Percentiles rank a stretch among this genome's conserved stretches.
Conservation (phyloP, 2,797 vertebrate species). For the Linurgus olivaceus region DNA sequence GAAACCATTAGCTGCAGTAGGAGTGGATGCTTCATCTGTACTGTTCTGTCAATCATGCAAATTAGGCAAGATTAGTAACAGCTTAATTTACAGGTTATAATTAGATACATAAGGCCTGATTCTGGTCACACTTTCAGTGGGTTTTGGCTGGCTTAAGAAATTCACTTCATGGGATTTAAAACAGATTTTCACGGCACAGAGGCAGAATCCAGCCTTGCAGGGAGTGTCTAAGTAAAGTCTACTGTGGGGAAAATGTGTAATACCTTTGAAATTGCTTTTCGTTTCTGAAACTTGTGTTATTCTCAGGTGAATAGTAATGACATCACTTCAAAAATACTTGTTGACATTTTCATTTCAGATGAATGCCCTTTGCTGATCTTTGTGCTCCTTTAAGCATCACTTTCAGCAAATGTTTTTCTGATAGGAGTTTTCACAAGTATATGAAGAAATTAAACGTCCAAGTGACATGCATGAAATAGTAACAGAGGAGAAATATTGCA, state of each 20-base stretch:
- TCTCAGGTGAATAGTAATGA: constrained; percentile 3
- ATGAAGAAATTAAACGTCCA: neutral
- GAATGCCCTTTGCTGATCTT: neutral
- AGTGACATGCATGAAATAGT: neutral
- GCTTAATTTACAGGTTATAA: constrained; percentile 65
- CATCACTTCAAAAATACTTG: neutral
- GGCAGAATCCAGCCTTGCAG: neutral
- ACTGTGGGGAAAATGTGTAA: neutral
- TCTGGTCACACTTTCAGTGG: constrained; percentile 26
- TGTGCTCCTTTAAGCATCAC: neutral
- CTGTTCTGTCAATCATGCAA: constrained; percentile 54
- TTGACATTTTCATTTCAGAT: constrained; percentile 13
- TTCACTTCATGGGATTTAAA: neutral
- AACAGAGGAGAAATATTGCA: neutral
- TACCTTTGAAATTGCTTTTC: constrained; percentile 10
- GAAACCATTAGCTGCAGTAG: constrained; percentile 32
- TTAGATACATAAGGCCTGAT: constrained; percentile 54
- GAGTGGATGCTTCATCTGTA: constrained; percentile 54
- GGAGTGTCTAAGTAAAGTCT: neutral
- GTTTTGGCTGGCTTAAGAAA: constrained; percentile 45
- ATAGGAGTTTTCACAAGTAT: neutral
- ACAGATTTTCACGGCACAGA: neutral
- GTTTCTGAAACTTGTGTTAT: neutral
- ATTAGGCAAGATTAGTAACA: constrained; percentile 58
- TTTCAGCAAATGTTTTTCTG: constrained; percentile 22